Percentiles rank a stretch among this genome's conserved stretches.
Evolutionary conservation across 2,888 invertebrate genomes (phyloP).

Genomic region (Calameuta pallipes): DNA sequence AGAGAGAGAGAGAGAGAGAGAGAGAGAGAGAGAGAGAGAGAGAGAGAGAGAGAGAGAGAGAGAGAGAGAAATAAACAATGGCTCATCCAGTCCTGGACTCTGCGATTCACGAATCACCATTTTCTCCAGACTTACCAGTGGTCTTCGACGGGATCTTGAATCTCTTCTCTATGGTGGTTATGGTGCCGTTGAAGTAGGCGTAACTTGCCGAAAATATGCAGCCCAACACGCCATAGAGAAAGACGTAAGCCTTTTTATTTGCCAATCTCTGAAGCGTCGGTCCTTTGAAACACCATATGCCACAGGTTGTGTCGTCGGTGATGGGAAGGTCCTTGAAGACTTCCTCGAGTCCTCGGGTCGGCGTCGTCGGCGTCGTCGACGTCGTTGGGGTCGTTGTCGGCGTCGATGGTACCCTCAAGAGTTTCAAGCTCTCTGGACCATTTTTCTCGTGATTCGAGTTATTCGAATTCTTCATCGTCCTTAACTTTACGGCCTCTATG

Average conservation of each 20-base stretch:
- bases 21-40: no score
- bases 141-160: constrained; percentile 80
- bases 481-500: not conserved
- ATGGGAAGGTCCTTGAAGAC: constrained; percentile 68
- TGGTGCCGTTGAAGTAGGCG: constrained; percentile 80
- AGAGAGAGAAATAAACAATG: not conserved
- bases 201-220: constrained; percentile 77
- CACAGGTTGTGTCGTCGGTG: constrained; percentile 75
- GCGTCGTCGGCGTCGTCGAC: constrained; percentile 39
- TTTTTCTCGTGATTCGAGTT: constrained; percentile 53
- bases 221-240: constrained; percentile 76
- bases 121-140: constrained; percentile 68
- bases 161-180: constrained; percentile 79
- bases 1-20: no score
- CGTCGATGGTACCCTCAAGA: constrained; percentile 49
- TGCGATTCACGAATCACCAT: not conserved
- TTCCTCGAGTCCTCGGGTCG: constrained; percentile 62
- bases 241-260: constrained; percentile 71
- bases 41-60: not conserved
- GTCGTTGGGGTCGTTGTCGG: constrained; percentile 36
- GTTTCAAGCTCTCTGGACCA: constrained; percentile 55
- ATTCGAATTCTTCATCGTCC: constrained; percentile 43
- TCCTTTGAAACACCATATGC: constrained; percentile 73
- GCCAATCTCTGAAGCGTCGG: constrained; percentile 72
- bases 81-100: not conserved